Evolutionary conservation across 1,140 invertebrate species (phyloP).

Genomic region (Drosophila parabipectinata): DNA sequence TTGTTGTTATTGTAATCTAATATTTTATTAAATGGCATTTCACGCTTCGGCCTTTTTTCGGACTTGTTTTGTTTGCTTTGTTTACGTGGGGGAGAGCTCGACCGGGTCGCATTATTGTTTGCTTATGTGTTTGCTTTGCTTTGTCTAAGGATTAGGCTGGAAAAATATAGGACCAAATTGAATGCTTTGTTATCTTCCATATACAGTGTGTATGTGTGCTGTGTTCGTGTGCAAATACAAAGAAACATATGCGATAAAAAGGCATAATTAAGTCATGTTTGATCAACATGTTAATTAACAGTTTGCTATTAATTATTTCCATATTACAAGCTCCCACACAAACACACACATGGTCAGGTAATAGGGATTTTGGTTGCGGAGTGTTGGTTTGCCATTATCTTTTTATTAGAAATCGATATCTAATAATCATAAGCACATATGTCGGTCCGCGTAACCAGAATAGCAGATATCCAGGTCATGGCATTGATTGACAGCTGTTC

Average conservation of each 20-base stretch:
- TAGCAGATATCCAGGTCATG: constrained; percentile 33
- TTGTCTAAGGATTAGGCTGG: constrained; percentile 69
- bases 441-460: constrained; percentile 24
- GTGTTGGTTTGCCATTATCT: constrained; percentile 43
- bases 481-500: constrained; percentile 72
- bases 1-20: constrained; percentile 66
- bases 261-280: constrained; percentile 78
- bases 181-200: constrained; percentile 50
- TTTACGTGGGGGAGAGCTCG: constrained; percentile 15
- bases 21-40: constrained; percentile 77
- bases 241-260: constrained; percentile 59
- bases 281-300: constrained; percentile 82
- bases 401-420: constrained; percentile 61
- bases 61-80: constrained; percentile 3
- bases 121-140: constrained; percentile 66
- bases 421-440: constrained; percentile 48
- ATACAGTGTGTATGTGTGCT: no score
- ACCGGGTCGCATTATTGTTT: constrained; percentile 49
- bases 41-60: constrained; percentile 56
- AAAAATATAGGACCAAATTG: constrained; percentile 66
- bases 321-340: constrained; percentile 38
- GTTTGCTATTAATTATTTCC: constrained; percentile 79
- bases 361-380: constrained; percentile 3
- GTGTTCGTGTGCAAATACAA: constrained; percentile 36
- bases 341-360: constrained; percentile 3